Evolutionary conservation across 2,113 vertebrate genomes (phyloP).

Genomic region (Calyptommatus sinebrachiatus): DNA sequence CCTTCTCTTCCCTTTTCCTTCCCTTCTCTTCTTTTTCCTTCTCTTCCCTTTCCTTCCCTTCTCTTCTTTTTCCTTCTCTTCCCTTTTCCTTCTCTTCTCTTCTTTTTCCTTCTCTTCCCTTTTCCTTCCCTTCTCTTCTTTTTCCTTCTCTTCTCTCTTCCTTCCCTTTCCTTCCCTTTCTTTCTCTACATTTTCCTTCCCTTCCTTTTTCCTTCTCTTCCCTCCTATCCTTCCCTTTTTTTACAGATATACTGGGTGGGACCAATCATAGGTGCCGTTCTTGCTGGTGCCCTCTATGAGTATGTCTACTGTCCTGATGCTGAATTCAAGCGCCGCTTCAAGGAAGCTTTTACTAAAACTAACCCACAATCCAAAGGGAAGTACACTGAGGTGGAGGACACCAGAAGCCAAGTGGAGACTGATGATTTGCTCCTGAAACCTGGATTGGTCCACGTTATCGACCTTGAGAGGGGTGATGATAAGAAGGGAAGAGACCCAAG

Average conservation of each 20-base stretch:
- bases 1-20: too few relatives aligned
- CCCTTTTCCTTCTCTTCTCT: too few relatives aligned
- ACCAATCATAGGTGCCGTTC: conserved; percentile 84
- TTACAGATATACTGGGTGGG: conserved; percentile 91
- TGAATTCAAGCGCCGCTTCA: conserved; percentile 80
- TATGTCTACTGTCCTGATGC: conserved; percentile 88
- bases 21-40: background rate
- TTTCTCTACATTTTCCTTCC: too few relatives aligned
- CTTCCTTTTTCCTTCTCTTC: too few relatives aligned
- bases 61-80: too few relatives aligned
- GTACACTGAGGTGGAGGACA: conserved; percentile 84
- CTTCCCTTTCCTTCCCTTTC: background rate
- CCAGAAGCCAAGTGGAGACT: conserved; percentile 72
- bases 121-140: background rate
- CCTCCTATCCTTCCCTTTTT: conserved; percentile 7
- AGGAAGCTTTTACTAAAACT: conserved; percentile 80
- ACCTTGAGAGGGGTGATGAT: conserved; percentile 74
- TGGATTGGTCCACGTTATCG: conserved; percentile 74
- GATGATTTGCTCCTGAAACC: conserved; percentile 81
- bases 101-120: too few relatives aligned
- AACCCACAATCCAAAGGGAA: conserved; percentile 76
- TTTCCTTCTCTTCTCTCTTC: background rate
- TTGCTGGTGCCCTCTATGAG: conserved; percentile 86
- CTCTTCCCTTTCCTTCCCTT: too few relatives aligned
- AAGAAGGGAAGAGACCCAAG: conserved; percentile 82